Conservation (phyloP, 1,140 invertebrate species). For the Zaprionus davidi region DNA sequence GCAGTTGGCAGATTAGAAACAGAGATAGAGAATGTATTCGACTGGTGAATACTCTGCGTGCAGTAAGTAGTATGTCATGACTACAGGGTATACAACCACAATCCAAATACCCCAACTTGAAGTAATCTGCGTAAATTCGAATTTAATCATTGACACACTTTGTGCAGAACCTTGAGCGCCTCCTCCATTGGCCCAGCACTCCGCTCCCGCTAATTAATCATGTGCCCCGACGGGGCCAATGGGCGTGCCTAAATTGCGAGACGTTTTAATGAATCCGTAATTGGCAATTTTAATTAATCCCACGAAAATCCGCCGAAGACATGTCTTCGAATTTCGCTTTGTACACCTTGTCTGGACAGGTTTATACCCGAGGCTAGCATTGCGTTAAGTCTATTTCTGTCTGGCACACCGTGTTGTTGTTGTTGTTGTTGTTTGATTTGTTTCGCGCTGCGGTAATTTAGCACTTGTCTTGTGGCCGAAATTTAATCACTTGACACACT, state of each 20-base stretch:
- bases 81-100: too few relatives aligned
- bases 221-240: slow-evolving; percentile 3
- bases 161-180: background rate
- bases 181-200: background rate
- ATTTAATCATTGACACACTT: slow-evolving; percentile 11
- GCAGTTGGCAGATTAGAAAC: background rate
- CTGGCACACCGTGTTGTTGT: slow-evolving; percentile 7
- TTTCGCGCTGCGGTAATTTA: slow-evolving; percentile 62
- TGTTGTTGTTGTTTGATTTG: slow-evolving; percentile 55
- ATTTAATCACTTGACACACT: slow-evolving; percentile 61
- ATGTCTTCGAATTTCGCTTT: slow-evolving; percentile 56
- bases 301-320: slow-evolving; percentile 68
- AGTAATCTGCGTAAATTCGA: slow-evolving; percentile 19
- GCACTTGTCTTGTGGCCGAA: slow-evolving; percentile 72
- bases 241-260: slow-evolving; percentile 55
- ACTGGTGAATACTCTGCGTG: background rate
- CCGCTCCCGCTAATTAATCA: slow-evolving; percentile 22
- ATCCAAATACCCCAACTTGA: too few relatives aligned
- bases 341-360: slow-evolving; percentile 31
- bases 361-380: background rate
- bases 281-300: slow-evolving; percentile 84
- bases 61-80: too few relatives aligned
- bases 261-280: slow-evolving; percentile 80
- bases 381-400: slow-evolving; percentile 5
- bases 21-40: background rate